phyloP scores from a whole-genome alignment of 2,797 vertebrate genomes.

The Gymnodraco acuticeps region DNA sequence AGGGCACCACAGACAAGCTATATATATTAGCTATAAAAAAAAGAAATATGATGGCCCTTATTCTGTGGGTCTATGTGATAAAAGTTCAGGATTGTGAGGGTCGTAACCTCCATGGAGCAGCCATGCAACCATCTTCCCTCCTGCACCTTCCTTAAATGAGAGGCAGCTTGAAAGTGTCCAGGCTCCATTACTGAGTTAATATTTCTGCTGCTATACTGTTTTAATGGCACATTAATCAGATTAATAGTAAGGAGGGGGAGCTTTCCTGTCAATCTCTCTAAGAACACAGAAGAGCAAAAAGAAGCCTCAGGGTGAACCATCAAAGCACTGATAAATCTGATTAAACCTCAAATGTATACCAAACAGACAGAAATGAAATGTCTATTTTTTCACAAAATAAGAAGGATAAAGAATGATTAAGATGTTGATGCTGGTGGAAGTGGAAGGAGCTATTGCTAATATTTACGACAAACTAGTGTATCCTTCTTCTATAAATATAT shows the following conservation, averaged over 20 bases:
- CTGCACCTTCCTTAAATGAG: slow-evolving; percentile 50
- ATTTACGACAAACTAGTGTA: not conserved
- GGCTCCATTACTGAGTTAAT: slow-evolving; percentile 67
- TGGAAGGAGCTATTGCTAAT: not conserved
- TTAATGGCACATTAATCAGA: slow-evolving; percentile 83
- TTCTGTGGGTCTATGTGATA: slow-evolving; percentile 22
- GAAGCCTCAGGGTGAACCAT: slow-evolving; percentile 53
- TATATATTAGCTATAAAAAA: not conserved
- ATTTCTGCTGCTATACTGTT: slow-evolving; percentile 52
- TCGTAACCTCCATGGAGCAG: slow-evolving; percentile 38
- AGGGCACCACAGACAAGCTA: slow-evolving; percentile 5
- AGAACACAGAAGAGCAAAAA: slow-evolving; percentile 53
- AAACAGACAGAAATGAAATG: slow-evolving; percentile 38
- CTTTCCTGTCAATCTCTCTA: slow-evolving; percentile 60
- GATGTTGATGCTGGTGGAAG: not conserved
- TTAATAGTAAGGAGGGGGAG: slow-evolving; percentile 77
- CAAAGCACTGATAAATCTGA: slow-evolving; percentile 59
- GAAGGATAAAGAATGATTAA: slow-evolving; percentile 5
- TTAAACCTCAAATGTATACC: slow-evolving; percentile 49
- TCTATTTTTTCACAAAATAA: slow-evolving; percentile 26
- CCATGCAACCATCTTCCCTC: slow-evolving; percentile 24
- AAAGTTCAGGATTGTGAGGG: slow-evolving; percentile 44
- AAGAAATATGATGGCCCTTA: not conserved
- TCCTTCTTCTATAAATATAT: not conserved
- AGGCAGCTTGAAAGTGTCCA: slow-evolving; percentile 50